phyloP scores from a whole-genome alignment of 1,140 invertebrate genomes.

The Temnothorax curvispinosus region DNA sequence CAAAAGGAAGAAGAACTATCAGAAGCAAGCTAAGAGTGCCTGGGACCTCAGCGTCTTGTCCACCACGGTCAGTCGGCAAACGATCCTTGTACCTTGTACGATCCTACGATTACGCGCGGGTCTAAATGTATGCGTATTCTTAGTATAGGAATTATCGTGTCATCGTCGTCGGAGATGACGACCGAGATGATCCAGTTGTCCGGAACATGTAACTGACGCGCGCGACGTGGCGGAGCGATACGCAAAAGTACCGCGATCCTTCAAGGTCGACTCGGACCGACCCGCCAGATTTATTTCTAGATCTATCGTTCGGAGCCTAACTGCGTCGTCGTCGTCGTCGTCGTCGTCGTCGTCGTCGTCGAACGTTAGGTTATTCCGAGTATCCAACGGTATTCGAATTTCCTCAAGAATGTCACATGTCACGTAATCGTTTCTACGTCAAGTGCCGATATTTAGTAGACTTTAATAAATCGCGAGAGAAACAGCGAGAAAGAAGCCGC shows the following conservation, averaged over 20 bases:
- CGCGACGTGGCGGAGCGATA: not conserved
- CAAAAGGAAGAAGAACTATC: constrained; percentile 83
- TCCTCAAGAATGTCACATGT: too few relatives aligned
- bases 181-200: not conserved
- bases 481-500: too few relatives aligned
- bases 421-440: not conserved
- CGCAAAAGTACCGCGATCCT: constrained; percentile 39
- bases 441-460: too few relatives aligned
- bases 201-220: not conserved
- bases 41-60: constrained; percentile 88
- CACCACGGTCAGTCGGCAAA: constrained; percentile 76
- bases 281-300: constrained; percentile 72
- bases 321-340: not conserved
- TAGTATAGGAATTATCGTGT: not conserved
- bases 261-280: constrained; percentile 34
- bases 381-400: not conserved
- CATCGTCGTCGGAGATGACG: not conserved
- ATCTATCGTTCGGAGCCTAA: constrained; percentile 2
- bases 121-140: too few relatives aligned
- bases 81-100: too few relatives aligned
- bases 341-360: not conserved
- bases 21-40: constrained; percentile 87
- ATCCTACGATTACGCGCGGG: too few relatives aligned
- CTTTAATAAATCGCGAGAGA: too few relatives aligned
- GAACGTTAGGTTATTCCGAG: not conserved